Evolutionary conservation across 2,113 vertebrate species (phyloP).

Genomic region (Globicephala melas): DNA sequence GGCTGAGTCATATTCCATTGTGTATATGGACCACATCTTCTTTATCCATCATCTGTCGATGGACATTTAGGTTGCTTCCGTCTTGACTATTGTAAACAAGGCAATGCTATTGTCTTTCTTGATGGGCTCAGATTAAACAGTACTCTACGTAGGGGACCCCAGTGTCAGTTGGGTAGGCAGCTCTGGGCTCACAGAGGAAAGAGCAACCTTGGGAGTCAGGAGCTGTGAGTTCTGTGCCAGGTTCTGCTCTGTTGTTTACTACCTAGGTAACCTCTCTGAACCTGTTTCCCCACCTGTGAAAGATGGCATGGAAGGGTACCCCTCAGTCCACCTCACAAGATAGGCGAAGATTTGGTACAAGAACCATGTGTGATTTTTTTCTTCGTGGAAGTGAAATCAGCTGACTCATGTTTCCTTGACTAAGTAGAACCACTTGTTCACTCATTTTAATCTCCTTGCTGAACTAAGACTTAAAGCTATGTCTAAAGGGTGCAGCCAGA

Average conservation of each 20-base stretch:
- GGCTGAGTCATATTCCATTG: too few species aligned
- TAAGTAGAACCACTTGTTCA: background rate
- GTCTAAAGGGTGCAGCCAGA: background rate
- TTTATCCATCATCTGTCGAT: too few species aligned
- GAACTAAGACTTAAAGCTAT: background rate
- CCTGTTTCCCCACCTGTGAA: background rate
- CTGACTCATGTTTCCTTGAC: background rate
- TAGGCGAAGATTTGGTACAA: background rate
- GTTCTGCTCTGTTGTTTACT: background rate
- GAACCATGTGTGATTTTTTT: background rate
- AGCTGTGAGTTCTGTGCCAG: background rate
- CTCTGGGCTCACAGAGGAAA: too few species aligned
- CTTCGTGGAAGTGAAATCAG: background rate
- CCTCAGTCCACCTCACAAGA: background rate
- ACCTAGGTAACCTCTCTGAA: rapidly evolving
- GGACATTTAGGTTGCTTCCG: too few species aligned
- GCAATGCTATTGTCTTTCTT: background rate
- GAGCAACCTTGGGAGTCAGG: background rate
- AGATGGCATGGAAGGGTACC: background rate
- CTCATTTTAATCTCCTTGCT: background rate
- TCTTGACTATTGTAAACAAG: too few species aligned
- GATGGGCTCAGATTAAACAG: background rate
- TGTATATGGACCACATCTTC: too few species aligned
- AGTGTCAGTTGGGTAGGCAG: background rate
- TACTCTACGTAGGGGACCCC: rapidly evolving